Conservation (phyloP, 2,113 vertebrate genomes). For the Cyrtonyx montezumae region DNA sequence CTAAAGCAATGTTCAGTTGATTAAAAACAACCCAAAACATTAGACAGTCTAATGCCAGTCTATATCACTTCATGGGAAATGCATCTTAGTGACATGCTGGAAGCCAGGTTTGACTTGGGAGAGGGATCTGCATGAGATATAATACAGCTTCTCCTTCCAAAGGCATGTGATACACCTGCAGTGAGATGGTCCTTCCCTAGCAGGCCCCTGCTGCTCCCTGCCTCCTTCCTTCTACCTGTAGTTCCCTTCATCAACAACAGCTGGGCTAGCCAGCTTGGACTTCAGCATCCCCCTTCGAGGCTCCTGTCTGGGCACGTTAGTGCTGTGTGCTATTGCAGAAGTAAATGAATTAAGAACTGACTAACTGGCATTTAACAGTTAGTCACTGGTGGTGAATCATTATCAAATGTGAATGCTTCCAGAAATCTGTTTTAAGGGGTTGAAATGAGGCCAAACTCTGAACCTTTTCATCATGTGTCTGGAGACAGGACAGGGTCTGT, state of each 20-base stretch:
- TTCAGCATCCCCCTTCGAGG: background rate
- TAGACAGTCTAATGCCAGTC: background rate
- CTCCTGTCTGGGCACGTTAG: background rate
- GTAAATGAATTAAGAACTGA: background rate
- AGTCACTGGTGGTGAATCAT: constrained; percentile 57
- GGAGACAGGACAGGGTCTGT: background rate
- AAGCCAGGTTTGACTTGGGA: background rate
- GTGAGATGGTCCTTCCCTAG: background rate
- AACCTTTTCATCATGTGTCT: background rate
- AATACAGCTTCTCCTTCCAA: background rate
- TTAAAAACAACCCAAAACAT: background rate
- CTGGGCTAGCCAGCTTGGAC: background rate
- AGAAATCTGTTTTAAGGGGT: constrained; percentile 10
- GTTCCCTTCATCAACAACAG: background rate
- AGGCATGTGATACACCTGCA: background rate
- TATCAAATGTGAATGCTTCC: constrained; percentile 31
- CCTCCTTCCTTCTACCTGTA: background rate
- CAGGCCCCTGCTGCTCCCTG: background rate
- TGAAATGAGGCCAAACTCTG: constrained; percentile 16
- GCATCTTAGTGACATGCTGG: background rate
- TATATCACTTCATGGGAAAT: background rate
- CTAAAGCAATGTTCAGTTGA: background rate
- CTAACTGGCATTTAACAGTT: constrained; percentile 36
- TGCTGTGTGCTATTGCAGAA: constrained; percentile 12
- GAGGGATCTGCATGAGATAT: background rate